Percentiles rank a stretch among this genome's conserved stretches.
Conservation (phyloP, 2,797 vertebrate genomes). For the Epinephelus malabaricus region DNA sequence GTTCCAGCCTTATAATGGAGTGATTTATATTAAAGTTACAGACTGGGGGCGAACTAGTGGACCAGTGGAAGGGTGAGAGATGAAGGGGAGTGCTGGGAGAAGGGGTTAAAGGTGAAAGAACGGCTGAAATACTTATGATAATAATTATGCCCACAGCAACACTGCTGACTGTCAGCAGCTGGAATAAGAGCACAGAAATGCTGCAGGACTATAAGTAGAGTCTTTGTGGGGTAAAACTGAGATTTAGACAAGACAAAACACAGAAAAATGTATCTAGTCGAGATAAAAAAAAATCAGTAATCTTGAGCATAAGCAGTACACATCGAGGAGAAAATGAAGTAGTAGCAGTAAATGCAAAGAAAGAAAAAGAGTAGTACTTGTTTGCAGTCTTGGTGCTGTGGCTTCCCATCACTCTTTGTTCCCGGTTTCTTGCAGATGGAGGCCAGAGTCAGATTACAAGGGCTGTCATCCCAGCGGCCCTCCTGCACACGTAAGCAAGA, state of each 20-base stretch:
- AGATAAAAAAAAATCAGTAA: background rate
- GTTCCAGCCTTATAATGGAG: slow-evolving; percentile 24
- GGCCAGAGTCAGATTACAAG: slow-evolving; percentile 94
- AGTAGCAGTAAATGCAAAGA: background rate
- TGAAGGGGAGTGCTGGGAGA: slow-evolving; percentile 29
- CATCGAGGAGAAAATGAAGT: background rate
- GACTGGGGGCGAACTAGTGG: slow-evolving; percentile 15
- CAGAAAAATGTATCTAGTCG: background rate
- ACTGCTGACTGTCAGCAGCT: slow-evolving; percentile 64
- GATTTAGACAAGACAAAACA: slow-evolving; percentile 2
- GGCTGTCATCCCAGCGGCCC: slow-evolving; percentile 97
- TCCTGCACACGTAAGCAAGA: slow-evolving; percentile 84
- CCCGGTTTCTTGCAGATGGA: slow-evolving; percentile 96
- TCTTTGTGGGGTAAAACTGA: slow-evolving; percentile 44
- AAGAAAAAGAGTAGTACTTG: slow-evolving; percentile 82
- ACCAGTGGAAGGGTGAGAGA: slow-evolving; percentile 12
- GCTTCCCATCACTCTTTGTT: slow-evolving; percentile 87
- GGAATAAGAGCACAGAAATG: slow-evolving; percentile 55
- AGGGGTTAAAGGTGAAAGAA: slow-evolving; percentile 48
- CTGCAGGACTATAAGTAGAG: slow-evolving; percentile 56
- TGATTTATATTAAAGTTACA: slow-evolving; percentile 53
- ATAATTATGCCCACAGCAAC: slow-evolving; percentile 50
- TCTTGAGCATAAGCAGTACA: background rate
- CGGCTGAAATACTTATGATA: slow-evolving; percentile 65
- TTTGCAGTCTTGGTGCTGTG: slow-evolving; percentile 92